These are phyloP conservation scores for Pelmatolapia mariae DNA, from an alignment of 2,113 vertebrate species.

Conservation along the genomic window DNA sequence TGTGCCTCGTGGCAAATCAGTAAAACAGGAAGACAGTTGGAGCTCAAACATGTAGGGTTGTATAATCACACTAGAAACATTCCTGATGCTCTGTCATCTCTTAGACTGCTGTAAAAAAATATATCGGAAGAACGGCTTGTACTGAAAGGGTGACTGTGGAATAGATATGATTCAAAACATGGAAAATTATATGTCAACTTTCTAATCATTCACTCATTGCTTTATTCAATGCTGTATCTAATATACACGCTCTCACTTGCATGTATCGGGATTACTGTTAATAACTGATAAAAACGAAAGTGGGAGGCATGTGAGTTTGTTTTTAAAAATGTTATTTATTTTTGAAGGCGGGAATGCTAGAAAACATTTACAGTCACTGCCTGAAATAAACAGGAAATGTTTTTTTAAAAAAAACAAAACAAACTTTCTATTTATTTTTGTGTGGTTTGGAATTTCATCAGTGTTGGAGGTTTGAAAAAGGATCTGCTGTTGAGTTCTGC, in stretches of 20 bases:
- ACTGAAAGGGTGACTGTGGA: not conserved
- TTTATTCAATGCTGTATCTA: not conserved
- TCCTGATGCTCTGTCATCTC: not conserved
- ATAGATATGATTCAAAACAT: not conserved
- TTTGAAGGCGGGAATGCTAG: not conserved
- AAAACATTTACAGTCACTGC: not conserved
- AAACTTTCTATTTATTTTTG: not conserved
- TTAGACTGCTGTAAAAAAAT: not conserved
- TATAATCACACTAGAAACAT: not conserved
- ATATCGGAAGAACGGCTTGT: not conserved
- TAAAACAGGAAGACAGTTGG: not conserved
- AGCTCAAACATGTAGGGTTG: not conserved
- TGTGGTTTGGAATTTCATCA: not conserved
- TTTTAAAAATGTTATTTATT: not conserved
- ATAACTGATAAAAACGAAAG: not conserved
- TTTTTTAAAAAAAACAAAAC: not conserved
- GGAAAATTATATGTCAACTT: not conserved
- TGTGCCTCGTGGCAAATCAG: not conserved
- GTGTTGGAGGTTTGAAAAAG: not conserved
- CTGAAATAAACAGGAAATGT: not conserved
- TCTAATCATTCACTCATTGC: not conserved
- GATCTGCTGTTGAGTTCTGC: not conserved
- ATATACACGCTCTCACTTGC: not conserved
- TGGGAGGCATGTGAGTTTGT: not conserved
- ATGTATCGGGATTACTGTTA: not conserved